Percentiles rank a stretch among this genome's conserved stretches.
These are phyloP conservation scores for Acanthosoma haemorrhoidale DNA, from an alignment of 2,888 invertebrate genomes.

Conservation along the genomic window DNA sequence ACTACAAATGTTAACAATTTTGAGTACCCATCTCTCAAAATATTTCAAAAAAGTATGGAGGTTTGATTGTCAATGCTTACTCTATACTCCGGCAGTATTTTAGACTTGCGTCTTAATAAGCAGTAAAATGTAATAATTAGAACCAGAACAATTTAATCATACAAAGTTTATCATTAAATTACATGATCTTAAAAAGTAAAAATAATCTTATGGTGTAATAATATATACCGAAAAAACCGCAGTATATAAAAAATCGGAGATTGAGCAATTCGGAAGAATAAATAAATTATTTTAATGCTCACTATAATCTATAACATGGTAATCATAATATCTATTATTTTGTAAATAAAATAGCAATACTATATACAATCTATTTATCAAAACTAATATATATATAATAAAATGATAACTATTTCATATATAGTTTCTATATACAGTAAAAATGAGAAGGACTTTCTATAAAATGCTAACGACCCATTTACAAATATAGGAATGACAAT, in stretches of 20 bases:
- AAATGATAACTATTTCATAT: neutral
- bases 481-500: neutral
- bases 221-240: neutral
- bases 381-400: neutral
- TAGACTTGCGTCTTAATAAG: no score
- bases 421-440: neutral
- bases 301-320: neutral
- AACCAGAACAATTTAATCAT: no score
- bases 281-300: slow-evolving; percentile 10
- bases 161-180: neutral
- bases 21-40: no score
- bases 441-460: neutral
- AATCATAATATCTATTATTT: neutral
- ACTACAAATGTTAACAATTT: no score
- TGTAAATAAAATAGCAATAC: neutral
- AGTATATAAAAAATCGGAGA: neutral
- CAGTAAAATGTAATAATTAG: no score
- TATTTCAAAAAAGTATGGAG: no score
- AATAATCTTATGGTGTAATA: neutral
- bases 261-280: slow-evolving; percentile 10
- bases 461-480: neutral
- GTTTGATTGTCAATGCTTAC: no score
- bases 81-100: no score
- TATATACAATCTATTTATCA: neutral
- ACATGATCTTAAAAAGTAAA: neutral